Conservation (phyloP, 2,113 vertebrate species). For the Cariama cristata region DNA sequence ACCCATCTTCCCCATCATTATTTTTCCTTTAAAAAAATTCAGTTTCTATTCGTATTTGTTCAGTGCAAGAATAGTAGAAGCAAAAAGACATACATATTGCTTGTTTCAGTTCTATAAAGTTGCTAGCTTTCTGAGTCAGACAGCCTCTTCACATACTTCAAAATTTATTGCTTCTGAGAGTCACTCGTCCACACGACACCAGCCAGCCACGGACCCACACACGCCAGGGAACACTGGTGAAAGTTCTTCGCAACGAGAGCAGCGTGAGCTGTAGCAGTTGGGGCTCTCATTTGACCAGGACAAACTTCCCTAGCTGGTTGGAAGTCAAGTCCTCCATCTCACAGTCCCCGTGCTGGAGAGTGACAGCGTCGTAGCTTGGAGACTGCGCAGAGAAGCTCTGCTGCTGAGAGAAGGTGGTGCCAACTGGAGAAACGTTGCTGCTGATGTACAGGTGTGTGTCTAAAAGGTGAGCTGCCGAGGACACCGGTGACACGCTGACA, state of each 20-base stretch:
- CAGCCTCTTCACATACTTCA: slow-evolving; percentile 77
- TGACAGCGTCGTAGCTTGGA: slow-evolving; percentile 1
- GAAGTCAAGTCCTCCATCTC: slow-evolving; percentile 81
- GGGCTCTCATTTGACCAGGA: slow-evolving; percentile 88
- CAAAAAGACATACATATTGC: slow-evolving; percentile 81
- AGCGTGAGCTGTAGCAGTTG: background rate
- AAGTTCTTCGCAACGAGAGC: background rate
- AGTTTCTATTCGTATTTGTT: slow-evolving; percentile 74
- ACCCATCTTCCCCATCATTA: slow-evolving; percentile 54
- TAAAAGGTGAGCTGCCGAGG: slow-evolving; percentile 87
- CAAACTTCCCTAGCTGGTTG: slow-evolving; percentile 82
- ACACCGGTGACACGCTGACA: slow-evolving; percentile 81
- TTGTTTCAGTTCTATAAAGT: slow-evolving; percentile 78
- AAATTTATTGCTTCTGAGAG: slow-evolving; percentile 82
- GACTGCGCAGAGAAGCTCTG: slow-evolving; percentile 63
- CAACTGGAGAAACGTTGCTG: background rate
- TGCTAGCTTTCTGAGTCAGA: slow-evolving; percentile 70
- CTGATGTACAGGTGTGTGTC: slow-evolving; percentile 89
- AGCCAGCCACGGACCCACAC: background rate
- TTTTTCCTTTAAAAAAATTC: slow-evolving; percentile 59
- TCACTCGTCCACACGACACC: slow-evolving; percentile 6
- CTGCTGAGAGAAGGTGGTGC: slow-evolving; percentile 48
- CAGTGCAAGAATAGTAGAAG: slow-evolving; percentile 80
- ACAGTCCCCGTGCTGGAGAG: slow-evolving; percentile 76
- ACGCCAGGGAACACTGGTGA: background rate